Evolutionary conservation across 1,140 invertebrate species (phyloP), one percentile per base, ranked within the genome.

Genomic region (Lordiphosa collinella): DNA sequence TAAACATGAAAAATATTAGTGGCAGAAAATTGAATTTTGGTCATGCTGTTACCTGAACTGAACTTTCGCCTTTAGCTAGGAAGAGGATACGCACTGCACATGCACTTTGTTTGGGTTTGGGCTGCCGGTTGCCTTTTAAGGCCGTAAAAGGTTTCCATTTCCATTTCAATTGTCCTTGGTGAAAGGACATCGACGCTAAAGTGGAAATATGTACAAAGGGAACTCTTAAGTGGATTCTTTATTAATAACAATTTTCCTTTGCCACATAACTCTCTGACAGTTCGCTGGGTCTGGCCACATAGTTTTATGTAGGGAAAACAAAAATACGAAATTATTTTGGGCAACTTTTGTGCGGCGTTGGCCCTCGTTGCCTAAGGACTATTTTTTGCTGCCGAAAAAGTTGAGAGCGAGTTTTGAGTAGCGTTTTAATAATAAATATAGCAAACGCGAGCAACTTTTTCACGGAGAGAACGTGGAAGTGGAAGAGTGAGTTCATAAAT

Each of bases 371-470:
- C 57, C 49, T 62, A 44, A 50, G 67, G 64, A 34, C 44, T 74
- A 54, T 82, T 80, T 76, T 82, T 76, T 61, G 71, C 71, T 75
- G 37, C 41, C 38, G 14, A 16, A 47, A 82, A 82, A 68, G 68
- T 82, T 75, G 38, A 29, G 35, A 41, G 68, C 74, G 38, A 73
- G 49, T 61, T 78, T 78, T 63, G 74, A 68, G 71, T 59, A 76
- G 48, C 65, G 76, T 76, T 82, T 80, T 82, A 80, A 82, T 80
- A 80, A 80, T 82, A 82, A 82, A 80, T 80, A 82, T 67, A 57
- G 53, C 36, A 34, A 38, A 76, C 46, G 43, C 41, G 59, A 8
- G 64, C 51, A 56, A 57, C 55, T 66, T 68, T 57, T 29, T 18
- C 25, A 44, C n/a, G 29, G 4, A 22, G 18, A 43, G n/a, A 43